Percentiles rank a stretch among this genome's conserved stretches.
Evolutionary conservation across 2,113 vertebrate genomes (phyloP).

Genomic region (Oceanites oceanicus): DNA sequence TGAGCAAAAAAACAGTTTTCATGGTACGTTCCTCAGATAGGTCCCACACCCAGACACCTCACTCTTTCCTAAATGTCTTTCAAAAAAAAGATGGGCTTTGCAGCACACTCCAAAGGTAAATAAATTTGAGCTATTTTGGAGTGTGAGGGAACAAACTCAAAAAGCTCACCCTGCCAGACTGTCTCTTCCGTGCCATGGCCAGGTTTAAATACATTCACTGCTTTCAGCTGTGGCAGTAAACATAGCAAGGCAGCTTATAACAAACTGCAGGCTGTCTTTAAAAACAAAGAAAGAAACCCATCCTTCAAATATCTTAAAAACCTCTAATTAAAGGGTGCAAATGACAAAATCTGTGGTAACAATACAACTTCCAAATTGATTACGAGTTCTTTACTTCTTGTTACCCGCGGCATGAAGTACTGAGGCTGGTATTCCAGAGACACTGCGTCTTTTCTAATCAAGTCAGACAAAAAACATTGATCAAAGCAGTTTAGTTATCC

Average conservation of each 20-base stretch:
- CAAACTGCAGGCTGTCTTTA: not conserved
- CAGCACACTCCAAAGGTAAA: slow-evolving; percentile 5
- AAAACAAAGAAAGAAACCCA: not conserved
- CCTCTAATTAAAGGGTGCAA: not conserved
- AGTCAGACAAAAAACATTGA: not conserved
- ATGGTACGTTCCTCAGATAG: not conserved
- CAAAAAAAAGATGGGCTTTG: not conserved
- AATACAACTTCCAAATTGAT: not conserved
- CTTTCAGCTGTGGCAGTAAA: not conserved
- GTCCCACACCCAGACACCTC: not conserved
- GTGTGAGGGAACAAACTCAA: not conserved
- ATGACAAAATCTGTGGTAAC: not conserved
- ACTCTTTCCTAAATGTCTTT: not conserved
- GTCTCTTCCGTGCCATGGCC: not conserved
- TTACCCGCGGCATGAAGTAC: not conserved
- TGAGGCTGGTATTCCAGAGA: not conserved
- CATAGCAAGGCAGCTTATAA: not conserved
- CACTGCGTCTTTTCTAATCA: not conserved
- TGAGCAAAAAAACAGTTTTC: not conserved
- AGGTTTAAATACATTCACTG: not conserved
- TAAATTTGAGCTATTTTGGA: not conserved
- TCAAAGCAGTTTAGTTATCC: not conserved
- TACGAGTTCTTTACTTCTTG: not conserved
- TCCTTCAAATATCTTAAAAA: not conserved
- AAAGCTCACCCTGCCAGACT: not conserved